A percentile compares a stretch with the other conserved stretches of the same genome.
These are phyloP conservation scores for Myiotriccus ornatus DNA, from an alignment of 2,797 vertebrate genomes.

Conservation along the genomic window DNA sequence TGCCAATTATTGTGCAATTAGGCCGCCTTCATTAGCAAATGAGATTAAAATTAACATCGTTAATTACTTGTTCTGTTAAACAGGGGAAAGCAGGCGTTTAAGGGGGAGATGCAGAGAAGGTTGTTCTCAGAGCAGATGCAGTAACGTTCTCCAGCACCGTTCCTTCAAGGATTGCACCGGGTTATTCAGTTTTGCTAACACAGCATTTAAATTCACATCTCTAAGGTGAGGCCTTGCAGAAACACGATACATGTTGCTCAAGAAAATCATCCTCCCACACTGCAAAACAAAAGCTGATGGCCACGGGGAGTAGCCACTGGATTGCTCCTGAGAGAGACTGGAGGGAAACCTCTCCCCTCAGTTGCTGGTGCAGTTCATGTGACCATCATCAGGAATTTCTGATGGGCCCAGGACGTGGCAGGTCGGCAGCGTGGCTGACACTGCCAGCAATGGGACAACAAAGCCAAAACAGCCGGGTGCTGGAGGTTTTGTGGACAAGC, in stretches of 20 bases:
- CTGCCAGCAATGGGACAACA: fast-evolving
- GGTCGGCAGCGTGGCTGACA: not conserved
- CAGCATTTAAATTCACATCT: not conserved
- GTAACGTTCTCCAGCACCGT: not conserved
- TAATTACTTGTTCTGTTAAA: slow-evolving; percentile 79
- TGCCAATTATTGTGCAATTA: slow-evolving; percentile 81
- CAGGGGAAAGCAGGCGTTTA: slow-evolving; percentile 48
- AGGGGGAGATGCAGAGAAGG: slow-evolving; percentile 29
- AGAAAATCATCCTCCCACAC: not conserved
- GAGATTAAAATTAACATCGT: slow-evolving; percentile 82
- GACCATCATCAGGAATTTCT: not conserved
- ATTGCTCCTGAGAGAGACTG: not conserved
- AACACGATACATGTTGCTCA: not conserved
- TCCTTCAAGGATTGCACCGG: not conserved
- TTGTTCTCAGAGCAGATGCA: not conserved
- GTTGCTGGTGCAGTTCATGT: too few relatives aligned
- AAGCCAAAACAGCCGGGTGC: not conserved
- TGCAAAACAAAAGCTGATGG: not conserved
- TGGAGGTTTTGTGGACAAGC: fast-evolving
- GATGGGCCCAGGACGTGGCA: fast-evolving
- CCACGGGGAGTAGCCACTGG: not conserved
- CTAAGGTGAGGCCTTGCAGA: not conserved
- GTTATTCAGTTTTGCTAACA: not conserved
- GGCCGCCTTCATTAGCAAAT: slow-evolving; percentile 81
- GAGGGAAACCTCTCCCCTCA: not conserved